Base-by-base conservation (phyloP, 2,888 invertebrate species). In the Drosophila kambysellisi region DNA sequence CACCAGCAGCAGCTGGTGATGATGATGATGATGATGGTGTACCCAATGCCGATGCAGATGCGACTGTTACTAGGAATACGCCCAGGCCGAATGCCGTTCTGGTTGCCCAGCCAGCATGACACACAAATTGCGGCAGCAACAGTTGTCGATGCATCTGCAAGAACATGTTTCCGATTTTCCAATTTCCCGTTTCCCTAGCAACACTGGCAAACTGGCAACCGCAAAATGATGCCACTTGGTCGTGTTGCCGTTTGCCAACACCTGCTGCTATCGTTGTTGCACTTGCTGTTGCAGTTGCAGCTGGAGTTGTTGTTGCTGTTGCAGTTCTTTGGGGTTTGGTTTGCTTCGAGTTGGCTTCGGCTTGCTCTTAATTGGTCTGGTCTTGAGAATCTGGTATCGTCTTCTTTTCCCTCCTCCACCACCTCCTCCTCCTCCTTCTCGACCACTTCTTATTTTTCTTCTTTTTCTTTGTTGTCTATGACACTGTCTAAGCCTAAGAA, bases 51-150 rank as follows among this genome's bases (percentile, higher is more conserved):
- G 79, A 65, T 73, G 83, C 66, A 25, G 33, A 61, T 54, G 68
- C 48, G 43, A 70, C 52, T 51, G 70, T 56, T 9, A 53, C 35
- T 6, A 56, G 52, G 52, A 70, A 57, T 39, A 76, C 66, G 51
- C 57, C 64, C 57, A 78, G 46, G 20, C 41, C n/a, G n/a, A 69
- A 56, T 63, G 77, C 66, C 72, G 86, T 76, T 88, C 90, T 91
- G 82, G 88, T 84, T 90, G 92, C 89, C 91, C 92, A 92, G 69
- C 79, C 77, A 84, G 83, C 92, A 81, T 92, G 91, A 90, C 92
- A 89, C 79, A 91, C 77, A 76, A 92, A 83, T 71, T 83, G 70
- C 64, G 12, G 56, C 54, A 33, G 56, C 69, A 50, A 46, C 25
- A 20, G 51, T 58, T 70, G 71, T 43, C 70, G 89, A 70, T 83